phyloP scores from a whole-genome alignment of 92 coral and sea anemone species.

The Zoanthus gigantus region DNA sequence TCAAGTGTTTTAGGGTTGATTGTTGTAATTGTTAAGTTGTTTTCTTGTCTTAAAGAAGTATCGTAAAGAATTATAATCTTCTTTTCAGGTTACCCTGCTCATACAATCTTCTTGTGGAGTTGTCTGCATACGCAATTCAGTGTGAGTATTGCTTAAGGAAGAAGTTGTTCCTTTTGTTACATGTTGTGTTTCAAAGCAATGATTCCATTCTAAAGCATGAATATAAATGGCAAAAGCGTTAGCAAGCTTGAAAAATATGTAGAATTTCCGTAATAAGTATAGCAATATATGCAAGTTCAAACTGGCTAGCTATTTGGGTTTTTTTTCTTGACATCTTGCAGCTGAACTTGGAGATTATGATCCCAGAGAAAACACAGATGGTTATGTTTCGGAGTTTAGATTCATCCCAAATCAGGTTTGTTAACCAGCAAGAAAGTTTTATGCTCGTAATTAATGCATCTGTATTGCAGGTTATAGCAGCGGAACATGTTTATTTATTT shows the following conservation, averaged over 20 bases:
- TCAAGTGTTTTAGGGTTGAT: too few species aligned
- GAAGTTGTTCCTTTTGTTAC: background rate
- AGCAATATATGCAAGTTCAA: too few species aligned
- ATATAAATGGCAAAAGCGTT: too few species aligned
- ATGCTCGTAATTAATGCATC: too few species aligned
- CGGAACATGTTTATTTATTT: too few species aligned
- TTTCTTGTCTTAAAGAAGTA: background rate
- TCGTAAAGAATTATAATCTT: background rate
- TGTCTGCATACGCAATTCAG: conserved; percentile 90
- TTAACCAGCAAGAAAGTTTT: background rate
- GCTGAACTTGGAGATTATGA: conserved; percentile 98
- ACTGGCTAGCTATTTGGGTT: too few species aligned
- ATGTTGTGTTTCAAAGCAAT: too few species aligned
- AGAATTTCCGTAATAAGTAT: too few species aligned
- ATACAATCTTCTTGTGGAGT: conserved; percentile 75
- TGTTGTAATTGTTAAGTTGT: background rate
- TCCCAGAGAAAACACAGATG: conserved; percentile 70
- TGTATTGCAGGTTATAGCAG: too few species aligned
- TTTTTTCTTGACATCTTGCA: conserved; percentile 20
- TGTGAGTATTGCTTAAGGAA: conserved; percentile 57
- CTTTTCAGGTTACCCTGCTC: conserved; percentile 80
- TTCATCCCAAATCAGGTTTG: conserved; percentile 91
- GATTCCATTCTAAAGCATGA: too few species aligned
- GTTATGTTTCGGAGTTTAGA: conserved; percentile 94
- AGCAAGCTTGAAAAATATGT: too few species aligned